phyloP scores from a whole-genome alignment of 2,888 invertebrate genomes.

The Cantharis nigra region DNA sequence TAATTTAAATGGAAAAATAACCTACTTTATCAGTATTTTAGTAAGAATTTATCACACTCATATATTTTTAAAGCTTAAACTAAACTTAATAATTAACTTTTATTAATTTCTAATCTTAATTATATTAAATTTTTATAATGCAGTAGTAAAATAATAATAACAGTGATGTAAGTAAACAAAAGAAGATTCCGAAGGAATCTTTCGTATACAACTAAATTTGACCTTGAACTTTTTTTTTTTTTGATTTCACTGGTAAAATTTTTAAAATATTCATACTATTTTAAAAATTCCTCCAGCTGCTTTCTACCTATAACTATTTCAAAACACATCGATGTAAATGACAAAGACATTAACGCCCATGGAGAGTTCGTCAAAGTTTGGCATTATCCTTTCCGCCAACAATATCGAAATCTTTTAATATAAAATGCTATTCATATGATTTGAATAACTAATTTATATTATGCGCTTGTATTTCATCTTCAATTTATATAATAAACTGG shows the following conservation, averaged over 20 bases:
- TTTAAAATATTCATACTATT: too few relatives aligned
- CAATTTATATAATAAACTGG: neutral
- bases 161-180: too few relatives aligned
- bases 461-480: neutral
- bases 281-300: neutral
- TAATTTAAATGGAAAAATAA: neutral
- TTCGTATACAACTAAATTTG: neutral
- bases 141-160: neutral
- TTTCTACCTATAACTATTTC: neutral
- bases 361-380: slow-evolving; percentile 37
- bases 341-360: slow-evolving; percentile 31
- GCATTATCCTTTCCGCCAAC: slow-evolving; percentile 31
- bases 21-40: neutral
- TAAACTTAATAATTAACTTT: neutral
- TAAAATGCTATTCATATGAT: slow-evolving; percentile 13
- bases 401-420: slow-evolving; percentile 11
- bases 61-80: neutral
- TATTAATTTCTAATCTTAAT: neutral
- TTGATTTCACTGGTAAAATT: neutral
- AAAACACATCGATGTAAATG: neutral
- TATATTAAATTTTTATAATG: neutral
- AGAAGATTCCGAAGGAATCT: too few relatives aligned
- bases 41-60: neutral
- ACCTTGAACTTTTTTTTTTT: neutral
- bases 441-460: neutral